phyloP scores from a whole-genome alignment of 2,113 vertebrate species.

The Protomyctophum bolini region DNA sequence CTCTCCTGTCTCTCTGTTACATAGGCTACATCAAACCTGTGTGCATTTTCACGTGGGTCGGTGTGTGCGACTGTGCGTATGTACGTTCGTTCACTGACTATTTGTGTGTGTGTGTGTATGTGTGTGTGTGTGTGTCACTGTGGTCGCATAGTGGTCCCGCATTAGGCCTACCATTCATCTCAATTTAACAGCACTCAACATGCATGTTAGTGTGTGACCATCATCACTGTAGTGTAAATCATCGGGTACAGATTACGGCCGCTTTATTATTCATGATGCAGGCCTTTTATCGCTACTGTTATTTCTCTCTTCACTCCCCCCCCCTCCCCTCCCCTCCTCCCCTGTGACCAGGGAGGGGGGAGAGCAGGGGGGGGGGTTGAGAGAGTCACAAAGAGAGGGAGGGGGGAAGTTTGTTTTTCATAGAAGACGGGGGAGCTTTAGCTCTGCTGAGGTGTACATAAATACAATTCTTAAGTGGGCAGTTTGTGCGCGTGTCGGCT shows the following conservation, averaged over 20 bases:
- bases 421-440: constrained; percentile 47
- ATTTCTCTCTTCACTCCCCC: constrained; percentile 78
- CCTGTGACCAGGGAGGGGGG: constrained; percentile 38
- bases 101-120: constrained; percentile 34
- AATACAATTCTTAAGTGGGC: constrained; percentile 73
- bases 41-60: constrained; percentile 15
- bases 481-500: constrained; percentile 27
- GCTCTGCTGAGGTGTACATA: constrained; percentile 58
- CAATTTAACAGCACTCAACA: constrained; percentile 75
- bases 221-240: constrained; percentile 81
- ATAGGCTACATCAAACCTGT: background rate
- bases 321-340: constrained; percentile 69
- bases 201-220: constrained; percentile 67
- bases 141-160: constrained; percentile 45
- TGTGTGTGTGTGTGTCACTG: constrained; percentile 7
- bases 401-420: constrained; percentile 23
- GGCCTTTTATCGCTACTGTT: constrained; percentile 79
- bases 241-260: constrained; percentile 77
- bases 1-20: background rate
- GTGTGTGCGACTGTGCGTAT: constrained; percentile 20
- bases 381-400: constrained; percentile 1
- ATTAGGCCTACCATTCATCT: constrained; percentile 76
- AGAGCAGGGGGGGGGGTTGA: constrained; percentile 20
- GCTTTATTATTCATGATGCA: constrained; percentile 85
- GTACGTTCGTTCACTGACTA: constrained; percentile 36